Evolutionary conservation across 2,113 vertebrate species (phyloP).

Genomic region (Dicerorhinus sumatrensis): DNA sequence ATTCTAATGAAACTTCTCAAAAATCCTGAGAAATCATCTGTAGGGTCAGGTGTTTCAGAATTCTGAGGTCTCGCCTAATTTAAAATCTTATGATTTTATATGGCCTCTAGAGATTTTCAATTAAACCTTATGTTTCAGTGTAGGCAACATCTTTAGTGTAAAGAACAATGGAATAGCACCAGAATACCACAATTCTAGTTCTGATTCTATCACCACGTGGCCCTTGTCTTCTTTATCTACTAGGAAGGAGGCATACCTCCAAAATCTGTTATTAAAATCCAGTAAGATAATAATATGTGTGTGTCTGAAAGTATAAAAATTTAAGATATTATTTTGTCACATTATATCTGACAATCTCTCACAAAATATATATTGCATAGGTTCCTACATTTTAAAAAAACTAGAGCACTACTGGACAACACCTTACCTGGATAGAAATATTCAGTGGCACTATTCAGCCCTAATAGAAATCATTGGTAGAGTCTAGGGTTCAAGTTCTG

Average conservation of each 20-base stretch:
- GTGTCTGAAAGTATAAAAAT: constrained; percentile 18
- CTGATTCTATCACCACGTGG: background rate
- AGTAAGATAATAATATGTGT: background rate
- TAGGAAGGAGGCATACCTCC: background rate
- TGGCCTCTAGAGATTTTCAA: background rate
- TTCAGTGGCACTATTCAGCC: background rate
- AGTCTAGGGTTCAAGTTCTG: background rate
- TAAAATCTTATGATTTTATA: constrained; percentile 43
- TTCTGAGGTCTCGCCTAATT: background rate
- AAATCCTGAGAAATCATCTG: constrained; percentile 20
- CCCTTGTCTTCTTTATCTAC: constrained; percentile 10
- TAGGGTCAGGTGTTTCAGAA: background rate
- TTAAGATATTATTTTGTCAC: constrained; percentile 28
- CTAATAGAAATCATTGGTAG: constrained; percentile 8
- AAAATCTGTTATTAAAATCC: background rate
- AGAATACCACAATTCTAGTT: background rate
- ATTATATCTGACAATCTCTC: background rate
- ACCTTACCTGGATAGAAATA: background rate
- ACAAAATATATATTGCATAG: background rate
- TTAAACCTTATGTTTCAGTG: constrained; percentile 33
- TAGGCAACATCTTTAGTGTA: constrained; percentile 13
- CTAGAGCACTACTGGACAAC: background rate
- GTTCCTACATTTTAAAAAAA: background rate
- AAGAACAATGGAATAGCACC: background rate
- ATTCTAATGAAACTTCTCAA: constrained; percentile 37